These are phyloP conservation scores for Cichladusa arquata DNA, from an alignment of 2,113 vertebrate species.

Conservation along the genomic window DNA sequence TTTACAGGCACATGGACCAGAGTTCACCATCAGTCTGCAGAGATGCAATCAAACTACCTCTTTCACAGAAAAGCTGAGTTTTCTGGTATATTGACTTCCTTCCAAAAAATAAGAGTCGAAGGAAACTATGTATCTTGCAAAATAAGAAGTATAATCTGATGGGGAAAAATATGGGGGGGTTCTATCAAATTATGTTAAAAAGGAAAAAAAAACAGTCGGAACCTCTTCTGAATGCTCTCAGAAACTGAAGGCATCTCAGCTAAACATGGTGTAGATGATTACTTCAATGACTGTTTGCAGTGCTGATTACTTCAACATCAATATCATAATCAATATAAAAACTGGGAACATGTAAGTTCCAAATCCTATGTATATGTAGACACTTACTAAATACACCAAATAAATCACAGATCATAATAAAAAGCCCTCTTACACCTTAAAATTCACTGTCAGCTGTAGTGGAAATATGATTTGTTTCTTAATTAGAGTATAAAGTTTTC, in stretches of 20 bases:
- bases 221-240: not conserved
- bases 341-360: not conserved
- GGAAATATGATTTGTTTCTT: not conserved
- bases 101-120: not conserved
- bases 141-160: not conserved
- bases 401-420: not conserved
- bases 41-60: not conserved
- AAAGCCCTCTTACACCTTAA: not conserved
- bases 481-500: not conserved
- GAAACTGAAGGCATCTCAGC: not conserved
- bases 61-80: not conserved
- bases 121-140: not conserved
- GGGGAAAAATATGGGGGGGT: accelerated
- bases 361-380: not conserved
- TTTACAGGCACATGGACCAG: not conserved
- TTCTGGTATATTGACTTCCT: not conserved
- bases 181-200: not conserved
- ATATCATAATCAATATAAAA: not conserved
- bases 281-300: not conserved
- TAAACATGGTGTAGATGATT: not conserved
- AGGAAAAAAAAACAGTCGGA: not conserved
- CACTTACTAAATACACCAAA: not conserved
- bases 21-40: not conserved
- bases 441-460: not conserved
- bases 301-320: not conserved